Percentiles rank a stretch among this genome's conserved stretches.
Conservation (phyloP, 2,797 vertebrate species). For the Sarcoramphus papa region DNA sequence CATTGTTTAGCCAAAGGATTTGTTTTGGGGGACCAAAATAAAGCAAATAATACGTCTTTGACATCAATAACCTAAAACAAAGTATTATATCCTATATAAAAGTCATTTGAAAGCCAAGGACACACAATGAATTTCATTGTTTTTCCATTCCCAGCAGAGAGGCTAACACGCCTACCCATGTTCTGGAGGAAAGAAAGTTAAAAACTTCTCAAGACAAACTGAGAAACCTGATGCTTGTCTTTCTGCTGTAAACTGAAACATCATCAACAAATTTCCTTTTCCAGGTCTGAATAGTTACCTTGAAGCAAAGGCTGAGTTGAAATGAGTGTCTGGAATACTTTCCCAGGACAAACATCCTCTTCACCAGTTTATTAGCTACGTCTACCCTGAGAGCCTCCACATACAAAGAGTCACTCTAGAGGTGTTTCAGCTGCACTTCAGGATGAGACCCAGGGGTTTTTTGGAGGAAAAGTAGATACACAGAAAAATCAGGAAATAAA, state of each 20-base stretch:
- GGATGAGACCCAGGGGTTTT: neutral
- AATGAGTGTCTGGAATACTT: neutral
- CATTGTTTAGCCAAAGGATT: neutral
- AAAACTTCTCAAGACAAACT: neutral
- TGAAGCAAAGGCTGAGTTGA: neutral
- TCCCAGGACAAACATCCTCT: neutral
- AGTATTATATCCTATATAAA: neutral
- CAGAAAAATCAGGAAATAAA: neutral
- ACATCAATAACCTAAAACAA: neutral
- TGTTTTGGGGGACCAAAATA: neutral
- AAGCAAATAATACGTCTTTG: neutral
- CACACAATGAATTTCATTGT: neutral
- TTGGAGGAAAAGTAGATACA: neutral
- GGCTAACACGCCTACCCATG: neutral
- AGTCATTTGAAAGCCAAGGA: neutral
- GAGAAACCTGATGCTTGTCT: neutral
- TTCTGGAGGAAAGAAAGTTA: neutral
- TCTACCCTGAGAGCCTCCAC: neutral
- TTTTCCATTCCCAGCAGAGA: neutral
- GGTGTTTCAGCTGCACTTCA: neutral
- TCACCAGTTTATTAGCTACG: neutral
- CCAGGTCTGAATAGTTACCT: neutral
- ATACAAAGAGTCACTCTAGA: neutral
- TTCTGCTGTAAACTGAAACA: neutral
- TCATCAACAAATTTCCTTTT: neutral